Base-by-base conservation (phyloP, 2,113 vertebrate species). In the Sapayoa aenigma region DNA sequence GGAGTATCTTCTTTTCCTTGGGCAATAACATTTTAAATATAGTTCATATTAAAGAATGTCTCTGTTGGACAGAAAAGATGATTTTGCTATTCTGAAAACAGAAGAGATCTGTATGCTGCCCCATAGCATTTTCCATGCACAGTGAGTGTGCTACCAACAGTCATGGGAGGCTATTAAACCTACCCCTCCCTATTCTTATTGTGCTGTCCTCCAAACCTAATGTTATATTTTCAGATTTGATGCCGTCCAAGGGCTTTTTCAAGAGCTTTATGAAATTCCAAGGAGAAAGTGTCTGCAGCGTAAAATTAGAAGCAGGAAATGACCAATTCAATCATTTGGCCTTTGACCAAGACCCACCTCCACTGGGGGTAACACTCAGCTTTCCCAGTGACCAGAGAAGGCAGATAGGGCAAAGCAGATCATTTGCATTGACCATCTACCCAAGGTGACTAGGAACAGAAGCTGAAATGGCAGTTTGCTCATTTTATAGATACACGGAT, bases 281-380 rank as follows among this genome's bases (percentile, higher is more conserved):
- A 60, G 59, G 50, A 53, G 66, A 80, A 91, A 66, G 81, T 89
- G 55, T 46, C 55, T 28, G 23, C 37, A 56, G 78, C 72, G 18
- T 73, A 85, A 95, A 96, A 93, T 84, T 81, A 93, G 89, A 84
- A 97, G 93, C 87, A 96, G 63, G 92, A 96, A 96, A 92, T 58
- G 47, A 84, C 60, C 87, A 69, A 89, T 93, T 97, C 84, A 85
- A 17, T 93, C 58, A 21, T 85, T 91, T 96, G 95, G 79, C 67
- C 83, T 95, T 91, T 89, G 76, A 91, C 88, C 84, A 90, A 82
- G 80, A 96, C 44, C 63, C 59, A 76, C 84, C 93, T 97, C 65
- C 90, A n/a, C 0, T 69, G 39, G 9, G 62, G 89, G 62, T 59
- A 72, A 67, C 30, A 16, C 47, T 73, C 28, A 50, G 66, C 25